Conservation (phyloP, 2,797 vertebrate species). For the Girardinus metallicus region DNA sequence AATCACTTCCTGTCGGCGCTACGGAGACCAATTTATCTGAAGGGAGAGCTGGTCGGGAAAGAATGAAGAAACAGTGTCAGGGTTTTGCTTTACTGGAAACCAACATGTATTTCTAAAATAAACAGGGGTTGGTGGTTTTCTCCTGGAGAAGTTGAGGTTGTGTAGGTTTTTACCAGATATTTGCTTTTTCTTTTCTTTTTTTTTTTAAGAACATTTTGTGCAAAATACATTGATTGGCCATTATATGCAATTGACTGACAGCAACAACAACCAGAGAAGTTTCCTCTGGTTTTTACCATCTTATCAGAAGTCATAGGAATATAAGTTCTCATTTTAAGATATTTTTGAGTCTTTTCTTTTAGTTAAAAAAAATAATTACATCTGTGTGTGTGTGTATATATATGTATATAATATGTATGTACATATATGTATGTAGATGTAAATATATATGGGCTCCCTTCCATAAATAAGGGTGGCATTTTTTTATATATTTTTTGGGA, state of each 20-base stretch:
- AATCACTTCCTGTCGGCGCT: neutral
- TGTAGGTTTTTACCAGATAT: neutral
- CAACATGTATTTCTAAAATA: neutral
- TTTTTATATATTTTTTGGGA: neutral
- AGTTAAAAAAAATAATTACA: no score
- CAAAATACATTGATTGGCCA: no score
- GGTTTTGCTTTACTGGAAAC: neutral
- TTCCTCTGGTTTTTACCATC: neutral
- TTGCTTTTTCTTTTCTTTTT: neutral
- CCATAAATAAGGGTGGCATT: no score
- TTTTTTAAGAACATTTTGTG: neutral
- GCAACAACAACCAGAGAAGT: neutral
- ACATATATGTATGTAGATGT: no score
- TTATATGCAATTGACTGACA: neutral
- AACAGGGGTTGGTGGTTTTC: neutral
- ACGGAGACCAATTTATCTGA: neutral
- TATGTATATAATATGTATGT: no score
- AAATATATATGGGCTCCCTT: no score
- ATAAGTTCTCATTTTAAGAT: neutral
- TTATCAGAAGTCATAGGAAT: neutral
- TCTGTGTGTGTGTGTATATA: no score
- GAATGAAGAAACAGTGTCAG: neutral
- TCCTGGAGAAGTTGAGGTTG: neutral
- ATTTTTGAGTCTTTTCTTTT: no score
- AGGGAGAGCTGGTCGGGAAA: neutral